Evolutionary conservation across 2,113 vertebrate species (phyloP), one percentile per base, ranked within the genome.

Genomic region (Oncorhynchus nerka): DNA sequence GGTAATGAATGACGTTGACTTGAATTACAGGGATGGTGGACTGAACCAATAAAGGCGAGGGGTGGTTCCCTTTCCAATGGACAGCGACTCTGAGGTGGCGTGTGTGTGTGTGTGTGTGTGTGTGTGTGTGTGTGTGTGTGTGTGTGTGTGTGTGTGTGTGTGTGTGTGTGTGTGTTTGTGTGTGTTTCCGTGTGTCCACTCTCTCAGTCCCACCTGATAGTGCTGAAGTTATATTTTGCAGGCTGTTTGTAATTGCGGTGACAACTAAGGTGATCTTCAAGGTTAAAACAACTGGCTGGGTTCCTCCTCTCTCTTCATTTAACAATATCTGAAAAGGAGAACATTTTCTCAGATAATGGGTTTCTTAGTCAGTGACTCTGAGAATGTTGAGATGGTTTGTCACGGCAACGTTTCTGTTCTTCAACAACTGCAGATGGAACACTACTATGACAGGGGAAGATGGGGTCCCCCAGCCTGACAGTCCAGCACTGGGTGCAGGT

Each of bases 211-310:
- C 39, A 86, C 86, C 82, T 80, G 84, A 89, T 89, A 89, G 75
- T 76, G 8, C 65, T 28, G 22, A 55, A 24, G 2, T 81, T 86
- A 79, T 80, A 68, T 87, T 87, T 84, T 80, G 64, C 69, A 5
- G 7, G 65, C 71, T 19, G 51, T 24, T 62, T 32, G 9, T 70
- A 68, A 68, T 71, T 68, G 51, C 77, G 64, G 73, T 77, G 71
- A 68, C 68, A 84, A 78, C 15, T 24, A 76, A 83, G 88, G 88
- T 90, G 87, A 91, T 85, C 39, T 45, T 45, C 39, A 83, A 24
- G 68, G 57, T 51, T 22, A 32, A 77, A 74, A 61, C 75, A 71
- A 72, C 39, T 45, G 24, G 65, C 57, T 74, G 64, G 4, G 15
- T 68, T 59, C 16, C 65, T 68, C 9, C 22, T 45, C 70, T 73